phyloP scores from a whole-genome alignment of 2,888 invertebrate species.

The Quadroppia sp. region DNA sequence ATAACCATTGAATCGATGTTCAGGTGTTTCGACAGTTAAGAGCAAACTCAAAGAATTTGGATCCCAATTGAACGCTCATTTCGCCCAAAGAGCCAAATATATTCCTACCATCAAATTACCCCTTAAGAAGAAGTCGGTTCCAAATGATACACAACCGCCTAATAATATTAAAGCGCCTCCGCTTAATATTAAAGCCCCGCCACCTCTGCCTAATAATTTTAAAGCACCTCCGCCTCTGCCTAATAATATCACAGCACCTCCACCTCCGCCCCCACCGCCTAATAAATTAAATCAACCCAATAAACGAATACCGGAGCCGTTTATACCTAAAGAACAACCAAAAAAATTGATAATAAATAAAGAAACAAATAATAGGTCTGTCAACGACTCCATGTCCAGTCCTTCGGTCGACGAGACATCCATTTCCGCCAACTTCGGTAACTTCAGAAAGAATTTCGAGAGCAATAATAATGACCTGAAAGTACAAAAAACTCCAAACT shows the following conservation, averaged over 20 bases:
- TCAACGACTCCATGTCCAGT: not conserved
- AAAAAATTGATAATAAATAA: conserved; percentile 34
- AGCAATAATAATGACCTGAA: conserved; percentile 8
- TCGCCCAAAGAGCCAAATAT: conserved; percentile 29
- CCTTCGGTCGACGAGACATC: conserved; percentile 39
- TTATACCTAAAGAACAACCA: conserved; percentile 15
- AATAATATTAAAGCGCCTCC: conserved; percentile 10
- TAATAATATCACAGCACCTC: not conserved
- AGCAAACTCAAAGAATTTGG: conserved; percentile 43
- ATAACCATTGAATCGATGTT: not conserved
- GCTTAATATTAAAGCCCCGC: not conserved
- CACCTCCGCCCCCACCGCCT: conserved; percentile 34
- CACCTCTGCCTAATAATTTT: conserved; percentile 24
- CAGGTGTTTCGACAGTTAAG: conserved; percentile 42
- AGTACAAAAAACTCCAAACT: conserved; percentile 27
- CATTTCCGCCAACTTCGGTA: conserved; percentile 35
- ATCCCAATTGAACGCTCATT: conserved; percentile 32
- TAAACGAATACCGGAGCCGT: not conserved
- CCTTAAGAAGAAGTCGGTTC: conserved; percentile 35
- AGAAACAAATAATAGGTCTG: not conserved
- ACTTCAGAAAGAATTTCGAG: conserved; percentile 22
- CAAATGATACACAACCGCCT: conserved; percentile 16
- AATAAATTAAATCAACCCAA: not conserved
- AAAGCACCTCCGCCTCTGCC: not conserved
- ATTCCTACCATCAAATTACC: conserved; percentile 31